Evolutionary conservation across 1,140 invertebrate genomes (phyloP).

Genomic region (Orius laevigatus): DNA sequence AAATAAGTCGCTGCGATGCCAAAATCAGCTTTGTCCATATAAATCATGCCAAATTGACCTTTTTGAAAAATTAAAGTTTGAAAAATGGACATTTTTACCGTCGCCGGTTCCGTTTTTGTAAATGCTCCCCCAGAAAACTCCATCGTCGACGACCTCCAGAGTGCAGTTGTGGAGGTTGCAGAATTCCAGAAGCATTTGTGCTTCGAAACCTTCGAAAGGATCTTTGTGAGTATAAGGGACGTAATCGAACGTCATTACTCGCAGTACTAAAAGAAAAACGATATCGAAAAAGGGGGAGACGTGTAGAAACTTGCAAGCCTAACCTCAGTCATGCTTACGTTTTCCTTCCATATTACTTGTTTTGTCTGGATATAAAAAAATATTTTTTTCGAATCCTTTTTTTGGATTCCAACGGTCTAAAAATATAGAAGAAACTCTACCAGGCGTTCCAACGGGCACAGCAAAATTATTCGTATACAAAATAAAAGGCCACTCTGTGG

Average conservation of each 20-base stretch:
- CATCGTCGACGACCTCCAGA: constrained; percentile 30
- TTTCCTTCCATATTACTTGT: too few relatives aligned
- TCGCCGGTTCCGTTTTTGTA: constrained; percentile 38
- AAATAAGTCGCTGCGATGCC: constrained; percentile 40
- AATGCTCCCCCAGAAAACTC: constrained; percentile 37
- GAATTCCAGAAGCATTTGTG: constrained; percentile 24
- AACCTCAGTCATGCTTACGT: too few relatives aligned
- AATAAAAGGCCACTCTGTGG: constrained; percentile 1
- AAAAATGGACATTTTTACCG: constrained; percentile 23
- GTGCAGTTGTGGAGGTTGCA: constrained; percentile 28
- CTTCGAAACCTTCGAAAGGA: constrained; percentile 28
- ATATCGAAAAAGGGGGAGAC: background rate
- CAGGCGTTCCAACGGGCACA: background rate
- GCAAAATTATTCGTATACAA: constrained; percentile 6
- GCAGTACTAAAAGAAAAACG: constrained; percentile 9
- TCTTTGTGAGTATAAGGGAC: constrained; percentile 12
- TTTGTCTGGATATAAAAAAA: too few relatives aligned
- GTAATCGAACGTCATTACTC: constrained; percentile 14
- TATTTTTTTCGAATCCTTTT: background rate
- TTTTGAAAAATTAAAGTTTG: too few relatives aligned
- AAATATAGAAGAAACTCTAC: background rate
- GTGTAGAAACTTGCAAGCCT: too few relatives aligned
- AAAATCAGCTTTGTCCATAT: constrained; percentile 36
- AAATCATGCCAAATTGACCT: constrained; percentile 34
- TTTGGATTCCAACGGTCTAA: background rate